A percentile compares a stretch with the other conserved stretches of the same genome.
Conservation (phyloP, 2,113 vertebrate genomes). For the Porphyrio hochstetteri region DNA sequence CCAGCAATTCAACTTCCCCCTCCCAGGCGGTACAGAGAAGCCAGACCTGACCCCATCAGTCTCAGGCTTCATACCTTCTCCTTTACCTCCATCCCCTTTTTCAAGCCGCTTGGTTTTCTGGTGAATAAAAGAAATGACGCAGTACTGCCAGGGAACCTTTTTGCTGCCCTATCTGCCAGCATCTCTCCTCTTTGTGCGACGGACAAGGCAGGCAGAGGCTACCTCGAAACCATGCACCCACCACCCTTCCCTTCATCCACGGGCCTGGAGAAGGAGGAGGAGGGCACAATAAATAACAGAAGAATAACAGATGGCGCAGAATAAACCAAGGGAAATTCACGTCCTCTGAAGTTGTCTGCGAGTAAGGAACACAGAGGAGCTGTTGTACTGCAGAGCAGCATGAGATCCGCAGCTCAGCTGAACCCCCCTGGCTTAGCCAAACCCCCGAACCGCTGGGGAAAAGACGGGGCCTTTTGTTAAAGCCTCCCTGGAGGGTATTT, state of each 20-base stretch:
- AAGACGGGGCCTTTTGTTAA: slow-evolving; percentile 35
- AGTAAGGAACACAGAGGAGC: background rate
- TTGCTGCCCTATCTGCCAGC: background rate
- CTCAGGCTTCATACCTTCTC: background rate
- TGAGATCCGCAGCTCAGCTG: background rate
- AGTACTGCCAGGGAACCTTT: background rate
- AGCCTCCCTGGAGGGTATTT: background rate
- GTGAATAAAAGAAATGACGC: background rate
- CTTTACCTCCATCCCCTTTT: background rate
- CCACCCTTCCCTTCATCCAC: background rate
- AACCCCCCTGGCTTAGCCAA: background rate
- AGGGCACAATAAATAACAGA: background rate
- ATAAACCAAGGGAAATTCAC: background rate
- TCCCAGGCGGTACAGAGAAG: background rate
- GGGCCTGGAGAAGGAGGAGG: background rate
- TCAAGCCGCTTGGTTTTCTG: background rate
- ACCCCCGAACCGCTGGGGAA: background rate
- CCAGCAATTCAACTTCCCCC: rapidly evolving
- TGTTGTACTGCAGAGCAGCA: slow-evolving; percentile 33
- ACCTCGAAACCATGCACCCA: background rate
- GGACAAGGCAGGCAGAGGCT: background rate
- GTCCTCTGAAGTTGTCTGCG: slow-evolving; percentile 38
- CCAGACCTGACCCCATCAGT: rapidly evolving
- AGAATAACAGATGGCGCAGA: slow-evolving; percentile 11
- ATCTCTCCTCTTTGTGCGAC: background rate